Conservation (phyloP, 2,797 vertebrate genomes). For the Etheostoma perlongum region DNA sequence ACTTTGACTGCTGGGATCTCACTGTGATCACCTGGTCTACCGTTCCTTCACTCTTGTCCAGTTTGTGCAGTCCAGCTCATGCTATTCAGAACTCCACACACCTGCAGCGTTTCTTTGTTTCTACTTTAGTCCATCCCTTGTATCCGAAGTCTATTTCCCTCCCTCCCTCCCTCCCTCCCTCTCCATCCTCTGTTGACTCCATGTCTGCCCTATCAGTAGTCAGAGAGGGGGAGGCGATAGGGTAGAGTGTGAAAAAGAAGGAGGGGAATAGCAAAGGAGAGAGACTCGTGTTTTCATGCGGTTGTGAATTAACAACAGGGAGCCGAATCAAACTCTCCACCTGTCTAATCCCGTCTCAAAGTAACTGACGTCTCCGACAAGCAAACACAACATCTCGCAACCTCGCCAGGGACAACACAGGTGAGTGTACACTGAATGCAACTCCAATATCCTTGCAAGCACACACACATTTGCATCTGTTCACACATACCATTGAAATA, state of each 20-base stretch:
- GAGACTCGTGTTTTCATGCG: constrained; percentile 23
- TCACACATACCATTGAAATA: not conserved
- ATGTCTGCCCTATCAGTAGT: constrained; percentile 74
- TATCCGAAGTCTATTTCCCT: constrained; percentile 58
- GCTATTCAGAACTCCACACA: constrained; percentile 57
- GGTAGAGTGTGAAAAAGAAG: constrained; percentile 48
- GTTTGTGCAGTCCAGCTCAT: constrained; percentile 11
- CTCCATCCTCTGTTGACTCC: constrained; percentile 68
- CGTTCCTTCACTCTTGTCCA: constrained; percentile 28
- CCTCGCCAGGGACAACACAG: not conserved
- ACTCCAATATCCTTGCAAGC: not conserved
- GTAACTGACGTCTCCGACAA: not conserved
- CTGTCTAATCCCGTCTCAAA: constrained; percentile 5
- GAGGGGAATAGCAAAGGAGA: constrained; percentile 57
- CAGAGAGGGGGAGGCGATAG: constrained; percentile 56
- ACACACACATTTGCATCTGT: not conserved
- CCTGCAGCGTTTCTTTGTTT: constrained; percentile 69
- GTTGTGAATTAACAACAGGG: constrained; percentile 33
- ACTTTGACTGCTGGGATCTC: constrained; percentile 36
- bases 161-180: constrained; percentile 39
- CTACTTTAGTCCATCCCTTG: constrained; percentile 63
- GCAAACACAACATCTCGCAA: too few species aligned
- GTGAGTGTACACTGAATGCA: not conserved
- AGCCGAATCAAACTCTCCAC: constrained; percentile 3
- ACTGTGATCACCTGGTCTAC: constrained; percentile 29